These are phyloP conservation scores for Pteropus alecto DNA, from an alignment of 2,113 vertebrate species.

Conservation along the genomic window DNA sequence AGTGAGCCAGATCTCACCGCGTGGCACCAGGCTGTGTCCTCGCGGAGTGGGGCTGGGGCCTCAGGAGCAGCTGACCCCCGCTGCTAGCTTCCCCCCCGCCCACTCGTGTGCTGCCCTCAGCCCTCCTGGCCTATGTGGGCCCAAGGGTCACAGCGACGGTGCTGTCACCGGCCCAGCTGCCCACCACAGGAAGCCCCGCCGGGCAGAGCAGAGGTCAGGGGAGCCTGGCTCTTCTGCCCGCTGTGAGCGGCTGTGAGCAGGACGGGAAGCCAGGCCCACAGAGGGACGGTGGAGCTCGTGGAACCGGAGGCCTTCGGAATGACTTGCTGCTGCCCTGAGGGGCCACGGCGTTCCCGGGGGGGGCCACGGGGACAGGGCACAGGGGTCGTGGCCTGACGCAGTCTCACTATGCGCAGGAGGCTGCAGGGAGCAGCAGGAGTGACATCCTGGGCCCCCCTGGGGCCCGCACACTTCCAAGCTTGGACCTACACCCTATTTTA, in stretches of 20 bases:
- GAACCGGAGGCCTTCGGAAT: not conserved
- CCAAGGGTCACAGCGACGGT: not conserved
- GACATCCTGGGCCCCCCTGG: not conserved
- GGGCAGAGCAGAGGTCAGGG: not conserved
- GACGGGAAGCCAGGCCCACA: not conserved
- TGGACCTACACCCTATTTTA: not conserved
- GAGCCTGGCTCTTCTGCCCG: no score
- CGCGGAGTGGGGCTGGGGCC: fast-evolving
- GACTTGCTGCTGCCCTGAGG: not conserved
- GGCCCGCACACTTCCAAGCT: not conserved
- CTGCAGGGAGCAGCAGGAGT: not conserved
- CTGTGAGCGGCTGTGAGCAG: no score
- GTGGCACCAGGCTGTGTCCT: not conserved
- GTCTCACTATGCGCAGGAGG: not conserved
- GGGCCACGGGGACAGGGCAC: not conserved
- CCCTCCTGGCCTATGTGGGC: fast-evolving
- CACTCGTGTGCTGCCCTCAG: fast-evolving
- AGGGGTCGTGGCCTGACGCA: not conserved
- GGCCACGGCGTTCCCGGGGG: not conserved
- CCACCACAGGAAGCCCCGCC: not conserved
- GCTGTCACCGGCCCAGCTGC: not conserved
- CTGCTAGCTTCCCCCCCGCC: fast-evolving
- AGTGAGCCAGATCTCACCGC: fast-evolving
- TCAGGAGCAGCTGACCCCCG: not conserved
- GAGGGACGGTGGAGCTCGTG: not conserved